Evolutionary conservation across 2,888 invertebrate genomes (phyloP), one percentile per base, ranked within the genome.

Genomic region (Ochropacha duplaris): DNA sequence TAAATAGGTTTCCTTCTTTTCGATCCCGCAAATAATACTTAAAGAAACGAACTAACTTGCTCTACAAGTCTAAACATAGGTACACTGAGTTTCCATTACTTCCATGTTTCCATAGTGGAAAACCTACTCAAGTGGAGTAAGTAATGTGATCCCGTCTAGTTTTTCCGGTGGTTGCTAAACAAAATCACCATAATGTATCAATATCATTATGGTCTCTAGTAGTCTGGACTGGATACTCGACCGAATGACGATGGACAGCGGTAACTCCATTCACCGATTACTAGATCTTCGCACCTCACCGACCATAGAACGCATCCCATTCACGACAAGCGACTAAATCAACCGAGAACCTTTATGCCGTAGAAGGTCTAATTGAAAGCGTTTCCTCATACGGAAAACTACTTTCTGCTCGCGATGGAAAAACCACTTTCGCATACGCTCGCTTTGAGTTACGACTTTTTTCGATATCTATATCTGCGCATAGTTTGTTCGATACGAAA

Each of bases 291-390:
- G 81, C 90, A 90, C 90, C 86, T 90, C 88, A 71, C 74, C 84
- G 80, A 77, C 86, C 84, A 86, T 88, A 84, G 83, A 87, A 87
- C 84, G 86, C 88, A 86, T 88, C 90, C 83, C 91, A 92, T 91
- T 92, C 91, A 92, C 81, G 85, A 86, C 86, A 80, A 85, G 83
- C 86, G 83, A 89, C 86, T 88, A 90, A 90, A 91, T 90, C 90
- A 89, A 89, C 83, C 87, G 84, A 84, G 81, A 83, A 85, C 78
- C 62, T 71, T 72, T 71, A 61, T 74, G 66, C 88, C 84, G 62
- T 84, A 80, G 75, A 85, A 78, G 84, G 84, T 62, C 65, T 81
- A 86, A 89, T 79, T 79, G 78, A 72, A 72, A 74, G 71, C 75
- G 73, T 83, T 83, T 81, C 83, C 79, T 72, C 88, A 85, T 83